Conservation (phyloP, 2,888 invertebrate species). For the Dasypolia templi region DNA sequence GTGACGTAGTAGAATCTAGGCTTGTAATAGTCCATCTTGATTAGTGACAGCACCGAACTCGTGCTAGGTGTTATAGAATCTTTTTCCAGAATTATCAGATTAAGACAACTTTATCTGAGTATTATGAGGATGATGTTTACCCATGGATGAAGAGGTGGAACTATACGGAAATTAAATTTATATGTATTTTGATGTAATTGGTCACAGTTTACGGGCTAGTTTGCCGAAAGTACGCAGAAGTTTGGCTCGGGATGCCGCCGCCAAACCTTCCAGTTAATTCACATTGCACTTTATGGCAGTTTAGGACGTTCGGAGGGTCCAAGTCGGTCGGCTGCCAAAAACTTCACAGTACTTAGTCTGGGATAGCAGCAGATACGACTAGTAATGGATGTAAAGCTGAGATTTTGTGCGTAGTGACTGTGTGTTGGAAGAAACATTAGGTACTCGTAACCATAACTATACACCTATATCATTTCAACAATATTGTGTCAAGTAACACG, state of each 20-base stretch:
- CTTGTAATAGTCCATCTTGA: not conserved
- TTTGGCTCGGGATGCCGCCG: constrained; percentile 77
- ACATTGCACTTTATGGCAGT: constrained; percentile 82
- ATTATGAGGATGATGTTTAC: not conserved
- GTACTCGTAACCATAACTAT: too few relatives aligned
- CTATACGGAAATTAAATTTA: not conserved
- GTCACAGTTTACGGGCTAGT: constrained; percentile 60
- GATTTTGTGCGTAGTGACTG: constrained; percentile 8
- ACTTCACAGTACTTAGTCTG: constrained; percentile 67
- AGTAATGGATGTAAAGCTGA: constrained; percentile 40
- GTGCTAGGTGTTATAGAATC: too few relatives aligned
- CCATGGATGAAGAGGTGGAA: too few relatives aligned
- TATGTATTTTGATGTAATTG: constrained; percentile 49
- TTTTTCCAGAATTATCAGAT: too few relatives aligned
- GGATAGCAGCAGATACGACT: constrained; percentile 36
- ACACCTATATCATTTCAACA: too few relatives aligned
- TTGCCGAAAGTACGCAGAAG: constrained; percentile 68
- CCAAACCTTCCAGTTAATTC: constrained; percentile 79
- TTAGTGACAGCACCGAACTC: not conserved
- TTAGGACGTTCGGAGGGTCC: constrained; percentile 75
- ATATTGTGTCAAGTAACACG: not conserved
- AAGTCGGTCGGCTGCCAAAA: constrained; percentile 80
- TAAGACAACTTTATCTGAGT: too few relatives aligned
- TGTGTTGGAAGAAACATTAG: constrained; percentile 1
- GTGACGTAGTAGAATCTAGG: not conserved